Evolutionary conservation across 2,113 vertebrate species (phyloP), one percentile per base, ranked within the genome.

Genomic region (Polypterus bichir): DNA sequence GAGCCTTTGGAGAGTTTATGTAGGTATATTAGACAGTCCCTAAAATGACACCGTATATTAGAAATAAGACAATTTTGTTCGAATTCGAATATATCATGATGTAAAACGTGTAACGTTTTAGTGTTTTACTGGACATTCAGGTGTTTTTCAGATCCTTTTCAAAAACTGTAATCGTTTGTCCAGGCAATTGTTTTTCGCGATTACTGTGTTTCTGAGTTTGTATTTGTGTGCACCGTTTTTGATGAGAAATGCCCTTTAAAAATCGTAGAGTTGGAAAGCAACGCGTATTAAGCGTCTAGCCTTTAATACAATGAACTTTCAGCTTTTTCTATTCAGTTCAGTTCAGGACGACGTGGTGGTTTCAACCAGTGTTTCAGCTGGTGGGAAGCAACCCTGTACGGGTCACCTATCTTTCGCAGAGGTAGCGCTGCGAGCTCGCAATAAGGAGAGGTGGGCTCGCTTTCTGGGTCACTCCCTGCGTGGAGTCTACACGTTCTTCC

Each of bases 1-100:
- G 11, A 74, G 72, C n/a, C n/a, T 79, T 6, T 94, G 94, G 94
- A 87, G 88, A 76, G 74, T 78, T 1, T 75, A 85, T 72, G 95
- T 95, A 79, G 85, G 86, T 85, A 76, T 52, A 52, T 52, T 8
- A 52, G 10, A 52, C 10, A 52, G 51, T 52, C 3, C 51, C 7
- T 7, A 8, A 52, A 8, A 8, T 52, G 51, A 27, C 27, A 27
- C 51, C 3, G 4, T 3, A 3, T 4, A 10, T 52, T 52, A 7
- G 10, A 52, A 52, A 52, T 8, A 52, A 52, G 7, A 4, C 51
- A 10, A 4, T 10, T 7, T 52, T 8, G 51, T 10, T 52, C 51
- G 51, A 7, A 52, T 4, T 7, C 4, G 51, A 10, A 52, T 52
- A 8, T 52, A 7, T 10, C 10, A 52, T 52, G 51, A 8, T 10